Base-by-base conservation (phyloP, 2,113 vertebrate species). In the Misgurnus anguillicaudatus region DNA sequence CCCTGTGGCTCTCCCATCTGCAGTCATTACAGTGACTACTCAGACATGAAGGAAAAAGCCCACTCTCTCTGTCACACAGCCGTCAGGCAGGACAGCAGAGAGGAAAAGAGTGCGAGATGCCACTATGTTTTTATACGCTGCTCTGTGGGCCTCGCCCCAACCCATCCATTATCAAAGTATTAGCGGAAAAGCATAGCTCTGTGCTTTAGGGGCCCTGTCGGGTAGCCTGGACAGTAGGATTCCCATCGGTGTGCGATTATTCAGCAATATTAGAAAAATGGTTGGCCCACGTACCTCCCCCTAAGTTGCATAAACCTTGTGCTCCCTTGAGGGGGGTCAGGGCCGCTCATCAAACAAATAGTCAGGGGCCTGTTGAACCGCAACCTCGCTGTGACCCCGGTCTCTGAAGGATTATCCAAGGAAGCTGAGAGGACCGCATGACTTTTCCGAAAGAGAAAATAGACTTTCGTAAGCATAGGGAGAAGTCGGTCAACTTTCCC, bases 11-110 rank as follows among this genome's bases (percentile, higher is more conserved):
- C 92, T 93, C 94, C 95, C 95, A 95, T 96, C 95, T 96, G 95
- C 94, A 94, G 91, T 96, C 95, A 96, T 95, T 96, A 95, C 95
- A 94, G 93, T 94, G 94, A 92, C 94, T 94, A 95, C 85, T 95
- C 94, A 96, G 91, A 96, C 95, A 96, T 96, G 94, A 95, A 95
- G 89, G 94, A 89, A 94, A 94, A 93, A 94, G 91, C 90, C 91
- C 92, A 93, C 93, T 94, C 92, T 93, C 81, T 92, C 94, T 95
- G 94, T 95, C 94, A 95, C 93, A 93, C 93, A 93, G 89, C 85
- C 94, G 93, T 95, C 94, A 95, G 90, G 90, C 93, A 90, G 92
- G 87, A 95, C 93, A 94, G 94, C 60, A 74, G 24, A 82, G 74
- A 77, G 4, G 5, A 57, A 80, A 13, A 68, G 57, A 80, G 16